A percentile compares a stretch with the other conserved stretches of the same genome.
Evolutionary conservation across 2,888 invertebrate species (phyloP).

Genomic region (Carcina quercana): DNA sequence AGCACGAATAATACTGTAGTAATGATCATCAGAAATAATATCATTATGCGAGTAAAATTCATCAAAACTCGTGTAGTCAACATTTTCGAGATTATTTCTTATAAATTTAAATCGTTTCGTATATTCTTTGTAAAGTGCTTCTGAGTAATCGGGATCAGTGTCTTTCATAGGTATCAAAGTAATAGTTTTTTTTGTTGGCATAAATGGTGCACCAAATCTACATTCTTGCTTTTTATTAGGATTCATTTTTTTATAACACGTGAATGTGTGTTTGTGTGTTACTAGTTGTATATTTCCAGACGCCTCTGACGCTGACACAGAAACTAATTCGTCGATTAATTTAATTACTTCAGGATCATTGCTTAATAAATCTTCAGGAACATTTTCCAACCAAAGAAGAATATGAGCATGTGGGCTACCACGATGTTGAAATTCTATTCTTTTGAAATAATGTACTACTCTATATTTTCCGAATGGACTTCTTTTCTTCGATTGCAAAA

Average conservation of each 20-base stretch:
- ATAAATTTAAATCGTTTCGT: slow-evolving; percentile 18
- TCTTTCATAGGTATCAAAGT: slow-evolving; percentile 26
- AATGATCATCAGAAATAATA: slow-evolving; percentile 27
- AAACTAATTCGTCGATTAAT: slow-evolving; percentile 25
- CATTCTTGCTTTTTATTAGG: slow-evolving; percentile 24
- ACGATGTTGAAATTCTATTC: slow-evolving; percentile 37
- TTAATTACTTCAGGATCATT: slow-evolving; percentile 17
- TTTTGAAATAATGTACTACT: slow-evolving; percentile 28
- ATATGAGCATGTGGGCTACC: slow-evolving; percentile 36
- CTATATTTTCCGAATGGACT: slow-evolving; percentile 31
- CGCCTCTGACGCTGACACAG: slow-evolving; percentile 24
- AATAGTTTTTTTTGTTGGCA: slow-evolving; percentile 23
- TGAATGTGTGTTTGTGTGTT: slow-evolving; percentile 29
- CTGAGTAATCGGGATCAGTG: slow-evolving; percentile 20
- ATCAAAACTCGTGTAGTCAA: slow-evolving; percentile 24
- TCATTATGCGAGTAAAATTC: slow-evolving; percentile 24
- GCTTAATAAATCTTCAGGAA: slow-evolving; percentile 21
- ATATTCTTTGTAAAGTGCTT: slow-evolving; percentile 20
- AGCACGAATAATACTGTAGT: slow-evolving; percentile 24
- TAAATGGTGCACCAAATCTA: slow-evolving; percentile 31
- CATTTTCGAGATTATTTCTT: slow-evolving; percentile 25
- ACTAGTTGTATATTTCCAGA: slow-evolving; percentile 27
- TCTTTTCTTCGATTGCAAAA: slow-evolving; percentile 25
- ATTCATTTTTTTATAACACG: slow-evolving; percentile 25
- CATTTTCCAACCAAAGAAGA: slow-evolving; percentile 35